Evolutionary conservation across 2,113 vertebrate genomes (phyloP).

Genomic region (Bubo blakistoni): DNA sequence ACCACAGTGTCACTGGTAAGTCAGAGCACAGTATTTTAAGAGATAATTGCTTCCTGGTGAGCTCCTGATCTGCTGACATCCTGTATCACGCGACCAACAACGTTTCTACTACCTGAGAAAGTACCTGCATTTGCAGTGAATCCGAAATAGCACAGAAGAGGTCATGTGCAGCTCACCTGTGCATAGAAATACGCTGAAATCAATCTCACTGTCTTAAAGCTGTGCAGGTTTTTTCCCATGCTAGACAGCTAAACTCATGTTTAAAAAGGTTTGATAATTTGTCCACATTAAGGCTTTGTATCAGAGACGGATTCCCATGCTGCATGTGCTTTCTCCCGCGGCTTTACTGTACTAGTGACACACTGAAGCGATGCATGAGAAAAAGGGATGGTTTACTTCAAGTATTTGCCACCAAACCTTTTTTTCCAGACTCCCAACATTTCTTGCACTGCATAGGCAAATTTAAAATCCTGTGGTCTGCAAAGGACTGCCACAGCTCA

Average conservation of each 20-base stretch:
- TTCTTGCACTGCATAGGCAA: not conserved
- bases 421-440: not conserved
- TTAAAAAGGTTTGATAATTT: not conserved
- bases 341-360: not conserved
- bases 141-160: not conserved
- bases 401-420: not conserved
- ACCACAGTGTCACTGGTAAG: not conserved
- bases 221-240: not conserved
- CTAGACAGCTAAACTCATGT: not conserved
- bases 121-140: not conserved
- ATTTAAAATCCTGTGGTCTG: not conserved
- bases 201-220: not conserved
- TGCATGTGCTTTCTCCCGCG: not conserved
- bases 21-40: not conserved
- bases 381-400: not conserved
- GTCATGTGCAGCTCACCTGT: accelerated
- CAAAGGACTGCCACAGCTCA: not conserved
- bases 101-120: not conserved
- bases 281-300: not conserved
- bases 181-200: not conserved
- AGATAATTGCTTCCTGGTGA: not conserved
- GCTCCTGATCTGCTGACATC: not conserved
- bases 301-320: not conserved
- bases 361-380: not conserved
- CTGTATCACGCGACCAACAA: not conserved